Evolutionary conservation across 2,888 invertebrate species (phyloP).

Genomic region (Mycalesis mineus): DNA sequence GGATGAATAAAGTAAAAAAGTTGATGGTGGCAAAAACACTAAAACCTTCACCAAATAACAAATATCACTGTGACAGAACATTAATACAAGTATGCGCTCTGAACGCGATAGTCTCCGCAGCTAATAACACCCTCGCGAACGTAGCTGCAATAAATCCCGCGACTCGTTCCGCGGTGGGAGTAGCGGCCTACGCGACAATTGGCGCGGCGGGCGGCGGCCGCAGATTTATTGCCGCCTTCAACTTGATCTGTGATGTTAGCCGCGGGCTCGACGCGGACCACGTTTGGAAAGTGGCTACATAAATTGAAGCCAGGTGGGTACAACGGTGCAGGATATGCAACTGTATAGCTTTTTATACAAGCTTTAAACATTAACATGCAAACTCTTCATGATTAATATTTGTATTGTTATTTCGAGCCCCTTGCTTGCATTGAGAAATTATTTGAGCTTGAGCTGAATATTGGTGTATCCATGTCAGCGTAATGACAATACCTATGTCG

Average conservation of each 20-base stretch:
- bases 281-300: constrained; percentile 23
- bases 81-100: no score
- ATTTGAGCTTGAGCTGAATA: no score
- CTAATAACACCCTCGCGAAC: not conserved
- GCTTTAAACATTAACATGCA: no score
- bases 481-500: no score
- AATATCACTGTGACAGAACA: no score
- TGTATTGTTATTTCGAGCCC: no score
- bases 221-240: constrained; percentile 50
- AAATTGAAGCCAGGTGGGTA: constrained; percentile 1
- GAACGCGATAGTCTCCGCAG: not conserved
- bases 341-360: not conserved
- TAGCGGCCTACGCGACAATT: constrained; percentile 39
- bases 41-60: no score
- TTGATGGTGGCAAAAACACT: no score
- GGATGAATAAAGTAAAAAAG: no score
- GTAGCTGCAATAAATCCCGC: not conserved
- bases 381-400: no score
- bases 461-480: no score
- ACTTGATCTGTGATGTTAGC: constrained; percentile 42
- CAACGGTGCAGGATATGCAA: not conserved
- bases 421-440: no score
- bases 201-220: constrained; percentile 30
- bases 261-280: constrained; percentile 25
- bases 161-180: not conserved